A percentile compares a stretch with the other conserved stretches of the same genome.
These are phyloP conservation scores for Drosophila kambysellisi DNA, from an alignment of 2,888 invertebrate species.

Conservation along the genomic window DNA sequence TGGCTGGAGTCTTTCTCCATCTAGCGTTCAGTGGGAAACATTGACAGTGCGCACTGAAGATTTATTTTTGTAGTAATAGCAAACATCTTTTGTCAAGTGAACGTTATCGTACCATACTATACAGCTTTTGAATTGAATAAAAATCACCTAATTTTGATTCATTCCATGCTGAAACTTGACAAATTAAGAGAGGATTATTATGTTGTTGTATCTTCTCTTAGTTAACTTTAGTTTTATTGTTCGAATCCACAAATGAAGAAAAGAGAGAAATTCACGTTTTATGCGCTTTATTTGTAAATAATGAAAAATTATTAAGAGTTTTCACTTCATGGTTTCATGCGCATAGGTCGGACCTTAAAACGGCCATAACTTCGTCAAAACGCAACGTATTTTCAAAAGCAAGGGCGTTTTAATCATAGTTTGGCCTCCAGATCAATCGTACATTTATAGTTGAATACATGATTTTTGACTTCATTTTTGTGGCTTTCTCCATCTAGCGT, in stretches of 20 bases:
- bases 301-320: constrained; percentile 23
- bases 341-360: too few species aligned
- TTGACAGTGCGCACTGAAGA: background rate
- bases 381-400: too few species aligned
- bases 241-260: constrained; percentile 6
- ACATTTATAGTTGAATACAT: too few species aligned
- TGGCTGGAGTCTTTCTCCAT: background rate
- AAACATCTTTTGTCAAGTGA: background rate
- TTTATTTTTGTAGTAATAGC: background rate
- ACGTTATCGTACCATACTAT: background rate
- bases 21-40: background rate
- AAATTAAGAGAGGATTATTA: background rate
- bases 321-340: background rate
- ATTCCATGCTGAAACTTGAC: too few species aligned
- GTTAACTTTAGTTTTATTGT: background rate
- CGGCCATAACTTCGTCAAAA: too few species aligned
- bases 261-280: constrained; percentile 3
- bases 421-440: too few species aligned
- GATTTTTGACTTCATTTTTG: too few species aligned
- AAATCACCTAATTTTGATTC: background rate
- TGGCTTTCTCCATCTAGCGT: background rate
- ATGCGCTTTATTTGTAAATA: constrained; percentile 45
- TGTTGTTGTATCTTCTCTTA: background rate
- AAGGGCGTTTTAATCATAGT: too few species aligned
- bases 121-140: background rate